Evolutionary conservation across 2,888 invertebrate genomes (phyloP).

Genomic region (Drosophila tanythrix): DNA sequence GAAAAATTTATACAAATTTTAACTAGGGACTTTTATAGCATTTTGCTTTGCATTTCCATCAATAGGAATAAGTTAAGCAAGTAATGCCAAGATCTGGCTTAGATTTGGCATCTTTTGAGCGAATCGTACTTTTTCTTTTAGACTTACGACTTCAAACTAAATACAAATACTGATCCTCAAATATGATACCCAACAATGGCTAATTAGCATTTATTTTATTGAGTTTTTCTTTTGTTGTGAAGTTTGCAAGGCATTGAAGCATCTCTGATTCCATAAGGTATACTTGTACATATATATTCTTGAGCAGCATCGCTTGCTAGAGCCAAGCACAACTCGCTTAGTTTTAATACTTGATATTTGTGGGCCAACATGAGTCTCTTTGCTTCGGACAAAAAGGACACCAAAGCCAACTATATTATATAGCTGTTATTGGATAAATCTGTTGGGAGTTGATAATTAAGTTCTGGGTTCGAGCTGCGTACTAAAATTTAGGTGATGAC

Average conservation of each 20-base stretch:
- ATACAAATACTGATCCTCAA: neutral
- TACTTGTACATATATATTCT: neutral
- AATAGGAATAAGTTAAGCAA: neutral
- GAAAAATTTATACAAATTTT: neutral
- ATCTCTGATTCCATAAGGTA: neutral
- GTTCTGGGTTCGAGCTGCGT: too few species aligned
- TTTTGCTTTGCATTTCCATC: too few species aligned
- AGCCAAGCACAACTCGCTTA: neutral
- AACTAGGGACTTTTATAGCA: neutral
- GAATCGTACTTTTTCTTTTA: neutral
- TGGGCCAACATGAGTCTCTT: neutral
- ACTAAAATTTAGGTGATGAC: neutral
- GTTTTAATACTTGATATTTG: neutral
- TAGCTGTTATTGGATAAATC: neutral
- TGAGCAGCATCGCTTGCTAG: neutral
- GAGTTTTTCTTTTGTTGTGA: neutral
- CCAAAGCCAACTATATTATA: neutral
- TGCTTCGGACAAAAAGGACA: neutral
- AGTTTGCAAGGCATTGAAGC: neutral
- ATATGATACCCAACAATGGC: neutral
- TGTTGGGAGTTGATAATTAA: neutral
- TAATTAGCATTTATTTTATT: neutral
- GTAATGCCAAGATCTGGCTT: neutral
- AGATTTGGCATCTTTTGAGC: neutral
- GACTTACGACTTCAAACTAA: neutral